Conservation (phyloP, 2,888 invertebrate genomes). For the Drosophila suboccidentalis region DNA sequence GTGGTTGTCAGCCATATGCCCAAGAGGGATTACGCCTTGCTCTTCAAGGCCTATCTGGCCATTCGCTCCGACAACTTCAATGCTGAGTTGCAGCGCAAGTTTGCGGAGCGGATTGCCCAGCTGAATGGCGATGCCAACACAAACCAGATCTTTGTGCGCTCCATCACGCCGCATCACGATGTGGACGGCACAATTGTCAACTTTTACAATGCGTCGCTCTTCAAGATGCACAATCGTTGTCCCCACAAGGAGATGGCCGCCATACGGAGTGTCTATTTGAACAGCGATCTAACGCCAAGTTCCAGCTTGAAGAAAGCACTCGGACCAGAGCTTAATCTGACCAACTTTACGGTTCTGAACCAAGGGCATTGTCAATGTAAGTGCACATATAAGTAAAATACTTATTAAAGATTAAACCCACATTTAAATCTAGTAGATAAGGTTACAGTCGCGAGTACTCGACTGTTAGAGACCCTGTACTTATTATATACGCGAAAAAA, state of each 20-base stretch:
- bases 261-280: constrained; percentile 90
- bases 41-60: constrained; percentile 93
- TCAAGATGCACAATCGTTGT: constrained; percentile 87
- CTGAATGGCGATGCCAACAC: constrained; percentile 92
- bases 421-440: too few species aligned
- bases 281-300: constrained; percentile 87
- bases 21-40: constrained; percentile 89
- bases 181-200: constrained; percentile 89
- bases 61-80: constrained; percentile 90
- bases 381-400: constrained; percentile 23
- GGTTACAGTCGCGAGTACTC: too few species aligned
- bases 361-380: constrained; percentile 87
- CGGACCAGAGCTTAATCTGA: constrained; percentile 89
- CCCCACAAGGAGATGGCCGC: constrained; percentile 91
- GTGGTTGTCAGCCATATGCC: constrained; percentile 90
- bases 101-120: constrained; percentile 92
- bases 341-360: constrained; percentile 86
- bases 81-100: constrained; percentile 92
- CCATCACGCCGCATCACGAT: constrained; percentile 86
- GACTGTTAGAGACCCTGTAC: too few species aligned
- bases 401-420: too few species aligned
- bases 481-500: too few species aligned
- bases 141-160: constrained; percentile 90
- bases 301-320: constrained; percentile 87
- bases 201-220: constrained; percentile 92